phyloP scores from a whole-genome alignment of 2,888 invertebrate species.

The Glaucopsyche alexis region DNA sequence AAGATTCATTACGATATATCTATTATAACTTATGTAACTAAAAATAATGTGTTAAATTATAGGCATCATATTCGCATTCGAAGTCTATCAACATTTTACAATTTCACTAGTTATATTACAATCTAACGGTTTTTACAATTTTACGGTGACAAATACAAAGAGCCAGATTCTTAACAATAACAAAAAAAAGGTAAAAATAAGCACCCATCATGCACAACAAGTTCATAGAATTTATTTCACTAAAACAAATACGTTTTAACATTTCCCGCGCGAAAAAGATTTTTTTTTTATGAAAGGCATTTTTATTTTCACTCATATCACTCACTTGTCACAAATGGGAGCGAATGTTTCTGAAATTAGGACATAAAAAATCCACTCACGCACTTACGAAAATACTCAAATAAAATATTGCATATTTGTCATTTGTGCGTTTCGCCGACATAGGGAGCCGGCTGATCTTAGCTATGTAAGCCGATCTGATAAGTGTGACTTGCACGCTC shows the following conservation, averaged over 20 bases:
- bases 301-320: conserved; percentile 30
- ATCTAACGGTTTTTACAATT: too few relatives aligned
- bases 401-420: conserved; percentile 31
- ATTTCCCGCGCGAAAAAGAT: background rate
- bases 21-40: too few relatives aligned
- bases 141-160: too few relatives aligned
- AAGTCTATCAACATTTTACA: too few relatives aligned
- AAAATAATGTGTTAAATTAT: too few relatives aligned
- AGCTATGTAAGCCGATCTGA: background rate
- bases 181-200: background rate
- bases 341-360: conserved; percentile 29
- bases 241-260: conserved; percentile 13
- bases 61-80: too few relatives aligned
- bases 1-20: too few relatives aligned
- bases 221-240: background rate
- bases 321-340: conserved; percentile 30
- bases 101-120: too few relatives aligned
- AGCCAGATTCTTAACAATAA: background rate
- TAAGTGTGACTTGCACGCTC: background rate
- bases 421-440: conserved; percentile 5
- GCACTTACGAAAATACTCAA: conserved; percentile 29
- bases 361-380: conserved; percentile 30
- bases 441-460: background rate
- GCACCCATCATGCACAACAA: background rate
- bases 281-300: conserved; percentile 23